These are phyloP conservation scores for Apodemus agrarius DNA, from an alignment of 2,797 vertebrate genomes.

Conservation along the genomic window DNA sequence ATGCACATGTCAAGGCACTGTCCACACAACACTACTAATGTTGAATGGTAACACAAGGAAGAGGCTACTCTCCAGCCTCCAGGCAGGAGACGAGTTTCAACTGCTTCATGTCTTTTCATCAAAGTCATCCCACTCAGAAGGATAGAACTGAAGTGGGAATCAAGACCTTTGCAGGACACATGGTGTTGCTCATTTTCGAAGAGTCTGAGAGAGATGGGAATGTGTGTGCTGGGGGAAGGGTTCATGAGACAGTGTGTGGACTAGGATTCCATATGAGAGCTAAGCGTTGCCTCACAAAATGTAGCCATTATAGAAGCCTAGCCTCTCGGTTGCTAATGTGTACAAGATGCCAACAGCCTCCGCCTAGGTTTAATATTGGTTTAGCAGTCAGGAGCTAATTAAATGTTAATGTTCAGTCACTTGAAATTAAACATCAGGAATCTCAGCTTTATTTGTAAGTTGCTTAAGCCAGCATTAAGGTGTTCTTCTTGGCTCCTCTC, in stretches of 20 bases:
- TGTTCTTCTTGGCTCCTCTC: constrained; percentile 51
- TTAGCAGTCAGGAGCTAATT: constrained; percentile 80
- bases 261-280: neutral
- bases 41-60: neutral
- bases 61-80: neutral
- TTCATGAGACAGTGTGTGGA: neutral
- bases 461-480: constrained; percentile 76
- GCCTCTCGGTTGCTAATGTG: neutral
- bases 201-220: neutral
- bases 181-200: neutral
- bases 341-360: constrained; percentile 53
- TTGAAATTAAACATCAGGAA: constrained; percentile 76
- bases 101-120: neutral
- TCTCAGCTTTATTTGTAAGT: constrained; percentile 77
- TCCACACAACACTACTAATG: neutral
- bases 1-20: neutral
- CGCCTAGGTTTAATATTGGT: constrained; percentile 70
- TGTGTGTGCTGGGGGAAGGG: too few relatives aligned
- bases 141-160: neutral
- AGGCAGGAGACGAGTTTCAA: neutral
- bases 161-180: neutral
- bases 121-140: neutral
- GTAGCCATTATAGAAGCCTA: neutral
- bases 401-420: constrained; percentile 79
- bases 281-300: neutral